Evolutionary conservation across 2,113 vertebrate species (phyloP).

Genomic region (Amblyornis subalaris): DNA sequence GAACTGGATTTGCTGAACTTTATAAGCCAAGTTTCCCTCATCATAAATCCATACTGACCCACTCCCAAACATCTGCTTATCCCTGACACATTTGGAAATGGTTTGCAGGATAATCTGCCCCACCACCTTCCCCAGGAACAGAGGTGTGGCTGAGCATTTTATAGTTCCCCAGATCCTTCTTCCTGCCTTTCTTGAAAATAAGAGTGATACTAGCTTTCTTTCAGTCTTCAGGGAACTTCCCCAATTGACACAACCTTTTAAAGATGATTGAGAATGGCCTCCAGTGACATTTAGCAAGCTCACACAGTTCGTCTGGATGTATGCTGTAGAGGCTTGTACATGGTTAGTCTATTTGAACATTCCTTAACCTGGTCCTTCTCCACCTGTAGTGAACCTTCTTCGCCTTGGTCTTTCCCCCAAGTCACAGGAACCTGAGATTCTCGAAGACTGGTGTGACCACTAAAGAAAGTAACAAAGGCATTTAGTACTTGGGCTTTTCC

Average conservation of each 20-base stretch:
- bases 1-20: neutral
- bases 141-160: neutral
- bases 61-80: neutral
- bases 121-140: neutral
- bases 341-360: neutral
- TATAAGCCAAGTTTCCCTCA: neutral
- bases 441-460: neutral
- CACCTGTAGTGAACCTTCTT: neutral
- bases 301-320: neutral
- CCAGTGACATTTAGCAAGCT: neutral
- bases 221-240: neutral
- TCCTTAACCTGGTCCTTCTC: neutral
- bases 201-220: neutral
- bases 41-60: neutral
- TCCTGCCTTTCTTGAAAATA: neutral
- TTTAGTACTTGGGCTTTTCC: neutral
- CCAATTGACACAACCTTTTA: neutral
- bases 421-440: neutral
- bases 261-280: neutral
- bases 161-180: neutral
- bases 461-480: neutral
- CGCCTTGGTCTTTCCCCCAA: neutral
- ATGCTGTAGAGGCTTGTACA: neutral
- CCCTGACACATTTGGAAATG: neutral
- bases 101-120: neutral